Percentiles rank a stretch among this genome's conserved stretches.
phyloP scores from a whole-genome alignment of 2,888 invertebrate species.

The Aquatica leii region DNA sequence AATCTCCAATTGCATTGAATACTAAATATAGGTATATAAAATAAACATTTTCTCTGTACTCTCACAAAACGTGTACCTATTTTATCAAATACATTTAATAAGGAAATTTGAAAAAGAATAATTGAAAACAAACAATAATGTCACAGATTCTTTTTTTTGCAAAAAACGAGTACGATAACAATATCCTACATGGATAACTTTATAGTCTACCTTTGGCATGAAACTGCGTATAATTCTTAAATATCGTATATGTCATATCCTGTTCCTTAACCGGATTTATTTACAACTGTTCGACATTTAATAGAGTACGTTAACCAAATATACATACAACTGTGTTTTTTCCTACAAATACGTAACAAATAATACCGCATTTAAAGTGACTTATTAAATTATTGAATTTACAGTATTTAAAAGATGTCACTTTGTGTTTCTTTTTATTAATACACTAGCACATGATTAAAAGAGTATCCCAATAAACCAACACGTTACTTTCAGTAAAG shows the following conservation, averaged over 20 bases:
- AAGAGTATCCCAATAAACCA: constrained; percentile 24
- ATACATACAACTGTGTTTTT: constrained; percentile 51
- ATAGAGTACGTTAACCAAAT: constrained; percentile 52
- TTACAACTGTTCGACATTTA: constrained; percentile 52
- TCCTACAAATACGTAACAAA: constrained; percentile 37
- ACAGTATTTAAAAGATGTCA: constrained; percentile 17
- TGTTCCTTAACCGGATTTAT: constrained; percentile 56
- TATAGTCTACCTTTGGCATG: constrained; percentile 62
- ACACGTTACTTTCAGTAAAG: constrained; percentile 25
- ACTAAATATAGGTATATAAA: constrained; percentile 37
- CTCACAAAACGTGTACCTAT: constrained; percentile 33
- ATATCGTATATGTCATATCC: constrained; percentile 63
- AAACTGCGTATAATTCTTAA: constrained; percentile 60
- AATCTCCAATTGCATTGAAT: constrained; percentile 34
- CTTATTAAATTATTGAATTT: constrained; percentile 24
- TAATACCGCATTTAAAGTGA: constrained; percentile 36
- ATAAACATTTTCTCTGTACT: constrained; percentile 36
- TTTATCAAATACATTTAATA: constrained; percentile 29
- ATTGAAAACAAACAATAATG: constrained; percentile 20
- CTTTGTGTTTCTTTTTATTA: constrained; percentile 16
- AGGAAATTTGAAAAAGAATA: constrained; percentile 18
- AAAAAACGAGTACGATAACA: constrained; percentile 40
- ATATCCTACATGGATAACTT: constrained; percentile 60
- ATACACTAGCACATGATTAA: constrained; percentile 4
- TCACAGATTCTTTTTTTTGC: constrained; percentile 20